A percentile compares a stretch with the other conserved stretches of the same genome.
These are phyloP conservation scores for Tinamus guttatus DNA, from an alignment of 2,113 vertebrate genomes.

Conservation along the genomic window DNA sequence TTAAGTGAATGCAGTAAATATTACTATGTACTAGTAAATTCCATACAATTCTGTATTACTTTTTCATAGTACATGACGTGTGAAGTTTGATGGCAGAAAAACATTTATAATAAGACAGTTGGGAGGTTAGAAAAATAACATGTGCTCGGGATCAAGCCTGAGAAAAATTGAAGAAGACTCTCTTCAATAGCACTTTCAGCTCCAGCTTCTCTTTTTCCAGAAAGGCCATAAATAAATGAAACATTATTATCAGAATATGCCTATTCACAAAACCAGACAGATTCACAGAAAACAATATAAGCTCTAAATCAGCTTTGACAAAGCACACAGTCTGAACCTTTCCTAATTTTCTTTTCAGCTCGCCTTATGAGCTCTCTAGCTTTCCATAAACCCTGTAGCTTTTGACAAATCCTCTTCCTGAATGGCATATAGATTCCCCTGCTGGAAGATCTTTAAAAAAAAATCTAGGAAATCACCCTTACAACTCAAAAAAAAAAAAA, in stretches of 20 bases:
- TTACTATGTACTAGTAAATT: conserved; percentile 27
- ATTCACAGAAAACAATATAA: not conserved
- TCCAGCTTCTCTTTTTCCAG: not conserved
- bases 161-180: not conserved
- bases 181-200: not conserved
- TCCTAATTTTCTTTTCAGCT: not conserved
- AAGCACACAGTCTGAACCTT: not conserved
- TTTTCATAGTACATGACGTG: too few species aligned
- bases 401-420: not conserved
- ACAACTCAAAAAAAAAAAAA: not conserved
- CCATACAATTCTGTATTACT: not conserved
- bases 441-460: not conserved
- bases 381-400: not conserved
- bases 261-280: not conserved
- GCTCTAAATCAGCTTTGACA: not conserved
- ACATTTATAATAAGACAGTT: not conserved
- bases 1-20: conserved; percentile 28
- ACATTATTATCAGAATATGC: not conserved
- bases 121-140: not conserved
- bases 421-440: not conserved
- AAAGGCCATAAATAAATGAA: not conserved
- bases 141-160: not conserved
- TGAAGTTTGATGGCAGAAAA: not conserved
- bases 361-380: not conserved
- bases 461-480: not conserved